Evolutionary conservation across 2,888 invertebrate genomes (phyloP).

Genomic region (Leptopilina myrica): DNA sequence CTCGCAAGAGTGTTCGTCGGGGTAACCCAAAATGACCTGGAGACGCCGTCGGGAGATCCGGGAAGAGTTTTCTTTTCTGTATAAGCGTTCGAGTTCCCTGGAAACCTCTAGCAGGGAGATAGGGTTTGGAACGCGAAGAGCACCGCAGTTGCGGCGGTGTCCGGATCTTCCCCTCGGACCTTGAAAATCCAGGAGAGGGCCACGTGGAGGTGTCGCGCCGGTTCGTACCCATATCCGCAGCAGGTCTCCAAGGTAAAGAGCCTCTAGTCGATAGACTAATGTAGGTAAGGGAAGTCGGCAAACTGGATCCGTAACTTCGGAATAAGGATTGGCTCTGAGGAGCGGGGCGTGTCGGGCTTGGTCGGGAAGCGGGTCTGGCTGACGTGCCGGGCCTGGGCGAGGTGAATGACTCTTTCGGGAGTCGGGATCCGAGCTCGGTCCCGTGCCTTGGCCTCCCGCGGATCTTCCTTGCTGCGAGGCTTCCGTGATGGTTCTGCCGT

Average conservation of each 20-base stretch:
- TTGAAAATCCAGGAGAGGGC: too few species aligned
- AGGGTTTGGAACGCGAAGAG: too few species aligned
- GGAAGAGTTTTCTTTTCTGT: too few species aligned
- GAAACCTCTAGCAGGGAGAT: too few species aligned
- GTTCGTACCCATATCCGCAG: slow-evolving; percentile 64
- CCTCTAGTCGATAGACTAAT: slow-evolving; percentile 83
- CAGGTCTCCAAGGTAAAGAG: slow-evolving; percentile 85
- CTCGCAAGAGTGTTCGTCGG: too few species aligned
- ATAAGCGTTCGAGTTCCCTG: too few species aligned
- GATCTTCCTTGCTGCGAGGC: slow-evolving; percentile 67
- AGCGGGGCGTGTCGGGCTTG: slow-evolving; percentile 81
- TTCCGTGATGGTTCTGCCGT: slow-evolving; percentile 54
- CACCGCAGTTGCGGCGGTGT: too few species aligned
- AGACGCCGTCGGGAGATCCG: too few species aligned
- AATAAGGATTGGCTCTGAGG: slow-evolving; percentile 87
- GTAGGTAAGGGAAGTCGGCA: slow-evolving; percentile 85
- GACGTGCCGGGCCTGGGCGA: slow-evolving; percentile 56
- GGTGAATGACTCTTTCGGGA: slow-evolving; percentile 44
- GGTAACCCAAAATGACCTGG: too few species aligned
- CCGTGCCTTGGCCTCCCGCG: slow-evolving; percentile 75
- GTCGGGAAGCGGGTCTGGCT: slow-evolving; percentile 74
- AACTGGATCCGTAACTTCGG: slow-evolving; percentile 83
- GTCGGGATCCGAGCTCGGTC: slow-evolving; percentile 68
- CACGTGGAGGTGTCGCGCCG: slow-evolving; percentile 71
- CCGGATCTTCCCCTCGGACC: too few species aligned